Evolutionary conservation across 2,113 vertebrate genomes (phyloP).

Genomic region (Probosciger aterrimus): DNA sequence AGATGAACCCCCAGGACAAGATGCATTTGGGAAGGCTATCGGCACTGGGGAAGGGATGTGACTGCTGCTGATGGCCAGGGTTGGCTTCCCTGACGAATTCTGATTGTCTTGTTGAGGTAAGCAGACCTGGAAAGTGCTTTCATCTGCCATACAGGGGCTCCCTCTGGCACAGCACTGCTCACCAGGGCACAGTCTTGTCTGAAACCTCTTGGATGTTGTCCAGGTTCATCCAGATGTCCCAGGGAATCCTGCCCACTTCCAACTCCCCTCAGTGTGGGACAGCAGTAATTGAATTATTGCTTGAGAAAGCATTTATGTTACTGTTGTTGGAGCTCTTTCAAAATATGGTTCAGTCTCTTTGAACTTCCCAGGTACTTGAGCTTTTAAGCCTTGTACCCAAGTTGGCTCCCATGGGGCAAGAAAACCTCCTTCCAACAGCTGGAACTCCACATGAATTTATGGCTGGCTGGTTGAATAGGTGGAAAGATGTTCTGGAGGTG

Average conservation of each 20-base stretch:
- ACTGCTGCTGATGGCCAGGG: rapidly evolving
- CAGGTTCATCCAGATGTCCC: not conserved
- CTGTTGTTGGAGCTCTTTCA: not conserved
- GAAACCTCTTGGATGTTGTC: not conserved
- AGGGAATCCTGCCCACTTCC: not conserved
- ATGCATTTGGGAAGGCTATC: rapidly evolving
- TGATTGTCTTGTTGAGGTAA: not conserved
- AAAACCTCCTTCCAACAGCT: not conserved
- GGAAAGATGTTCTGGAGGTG: not conserved
- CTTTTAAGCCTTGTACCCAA: not conserved
- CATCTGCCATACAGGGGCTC: not conserved
- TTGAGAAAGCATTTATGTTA: not conserved
- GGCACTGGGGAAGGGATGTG: not conserved
- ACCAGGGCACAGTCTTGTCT: not conserved
- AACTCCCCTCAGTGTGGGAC: not conserved
- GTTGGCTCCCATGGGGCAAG: not conserved
- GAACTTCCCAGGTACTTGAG: not conserved
- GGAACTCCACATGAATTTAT: not conserved
- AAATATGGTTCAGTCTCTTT: not conserved
- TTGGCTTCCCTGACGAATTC: not conserved
- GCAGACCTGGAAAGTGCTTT: not conserved
- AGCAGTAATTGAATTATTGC: not conserved
- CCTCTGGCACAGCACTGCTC: not conserved
- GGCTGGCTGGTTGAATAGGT: not conserved
- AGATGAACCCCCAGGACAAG: not conserved